Percentiles rank a stretch among this genome's conserved stretches.
These are phyloP conservation scores for Hiodon alosoides DNA, from an alignment of 2,113 vertebrate genomes.

Conservation along the genomic window DNA sequence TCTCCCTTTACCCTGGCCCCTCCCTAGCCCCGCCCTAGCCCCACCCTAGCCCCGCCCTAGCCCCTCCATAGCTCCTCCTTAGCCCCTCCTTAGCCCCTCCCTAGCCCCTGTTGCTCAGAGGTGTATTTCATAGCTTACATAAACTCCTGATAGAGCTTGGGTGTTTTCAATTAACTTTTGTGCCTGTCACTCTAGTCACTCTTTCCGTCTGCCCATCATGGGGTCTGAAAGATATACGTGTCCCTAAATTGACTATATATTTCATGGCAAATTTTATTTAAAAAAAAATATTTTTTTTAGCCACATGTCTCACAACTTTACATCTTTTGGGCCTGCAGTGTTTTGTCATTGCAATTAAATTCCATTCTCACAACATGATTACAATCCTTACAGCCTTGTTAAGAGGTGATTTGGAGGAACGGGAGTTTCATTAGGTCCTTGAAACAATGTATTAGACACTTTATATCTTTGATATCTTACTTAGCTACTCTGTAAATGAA, in stretches of 20 bases:
- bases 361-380: no score
- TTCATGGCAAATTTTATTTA: conserved; percentile 16
- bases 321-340: background rate
- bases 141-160: conserved; percentile 30
- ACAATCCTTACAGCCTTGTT: no score
- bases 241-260: conserved; percentile 14
- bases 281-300: background rate
- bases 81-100: conserved; percentile 25
- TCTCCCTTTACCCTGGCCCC: background rate
- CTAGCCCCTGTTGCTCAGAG: background rate
- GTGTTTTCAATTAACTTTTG: conserved; percentile 24
- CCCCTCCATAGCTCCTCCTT: background rate
- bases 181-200: conserved; percentile 25
- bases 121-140: conserved; percentile 36
- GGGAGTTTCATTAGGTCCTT: no score
- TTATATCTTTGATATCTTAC: no score
- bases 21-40: background rate
- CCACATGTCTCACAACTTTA: background rate
- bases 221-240: conserved; percentile 23
- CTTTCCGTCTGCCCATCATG: conserved; percentile 16
- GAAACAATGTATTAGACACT: no score
- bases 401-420: no score
- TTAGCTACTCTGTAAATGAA: no score
- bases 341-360: background rate
- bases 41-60: background rate